Base-by-base conservation (phyloP, 2,113 vertebrate species). In the Menidia beryllina region DNA sequence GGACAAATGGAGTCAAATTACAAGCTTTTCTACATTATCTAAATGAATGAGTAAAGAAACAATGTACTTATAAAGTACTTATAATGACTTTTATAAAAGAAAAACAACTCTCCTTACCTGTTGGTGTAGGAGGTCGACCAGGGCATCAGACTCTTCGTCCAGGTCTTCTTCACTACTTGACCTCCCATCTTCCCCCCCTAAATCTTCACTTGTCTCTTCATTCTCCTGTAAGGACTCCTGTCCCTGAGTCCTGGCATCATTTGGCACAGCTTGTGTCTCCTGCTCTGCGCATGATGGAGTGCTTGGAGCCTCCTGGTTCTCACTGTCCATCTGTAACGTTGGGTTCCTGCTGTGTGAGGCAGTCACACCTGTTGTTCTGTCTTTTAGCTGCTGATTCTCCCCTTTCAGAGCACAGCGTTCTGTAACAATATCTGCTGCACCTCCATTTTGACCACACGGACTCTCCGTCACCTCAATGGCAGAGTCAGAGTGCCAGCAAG, bases 351-450 rank as follows among this genome's bases (percentile, higher is more conserved):
- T 4, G 1, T 68, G 58, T 0, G 50, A 53, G 13, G 50, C 7
- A 0, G 27, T 66, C 20, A 24, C 20, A 34, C 11, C 57, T 53
- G 66, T 11, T 13, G 79, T 25, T 75, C 70, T 86, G 64, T 75
- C 78, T 83, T 86, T 80, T 20, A 91, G 75, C 47, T 72, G 60
- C 49, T 77, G 51, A 36, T 91, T 91, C 61, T 93, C 84, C 54
- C 8, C 43, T 39, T 23, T 79, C 41, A 88, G 62, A 49, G 62
- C 41, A 3, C 78, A 69, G 11, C 85, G 76, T 17, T 91, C 79
- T 63, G 79, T 20, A 59, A 21, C 5, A 11, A 69, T 3, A 0
- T 60, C 27, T 24, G 66, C 47, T 17, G 23, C 43, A 64, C 8
- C 54, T 36, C 45, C 25, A 43, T 30, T 51, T 64, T 82, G 65